phyloP scores from a whole-genome alignment of 2,797 vertebrate genomes.

The Peromyscus nudipes region DNA sequence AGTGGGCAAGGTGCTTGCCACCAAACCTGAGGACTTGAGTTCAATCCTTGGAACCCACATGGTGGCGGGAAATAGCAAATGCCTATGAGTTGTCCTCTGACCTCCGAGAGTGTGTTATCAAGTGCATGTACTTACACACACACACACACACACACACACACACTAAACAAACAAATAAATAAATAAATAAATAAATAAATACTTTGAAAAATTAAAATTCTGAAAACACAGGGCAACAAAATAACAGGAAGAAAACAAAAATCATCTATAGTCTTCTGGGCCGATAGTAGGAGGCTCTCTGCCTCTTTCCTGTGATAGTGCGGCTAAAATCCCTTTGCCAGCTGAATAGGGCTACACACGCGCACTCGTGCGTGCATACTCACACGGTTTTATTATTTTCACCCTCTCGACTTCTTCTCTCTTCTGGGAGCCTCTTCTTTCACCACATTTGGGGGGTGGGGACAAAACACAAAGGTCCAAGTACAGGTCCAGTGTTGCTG shows the following conservation, averaged over 20 bases:
- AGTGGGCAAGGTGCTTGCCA: neutral
- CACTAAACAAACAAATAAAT: neutral
- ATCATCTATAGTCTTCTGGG: neutral
- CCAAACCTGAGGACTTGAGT: neutral
- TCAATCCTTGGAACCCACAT: neutral
- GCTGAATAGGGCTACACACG: neutral
- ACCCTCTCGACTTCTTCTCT: neutral
- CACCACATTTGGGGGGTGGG: neutral
- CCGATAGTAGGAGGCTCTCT: neutral
- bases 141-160: neutral
- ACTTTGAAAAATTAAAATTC: neutral
- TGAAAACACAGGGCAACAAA: neutral
- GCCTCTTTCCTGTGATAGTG: neutral
- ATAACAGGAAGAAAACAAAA: neutral
- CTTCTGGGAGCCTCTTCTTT: neutral
- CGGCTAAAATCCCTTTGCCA: neutral
- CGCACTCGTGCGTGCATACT: neutral
- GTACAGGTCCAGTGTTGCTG: neutral
- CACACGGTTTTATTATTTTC: neutral
- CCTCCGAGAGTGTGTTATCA: neutral
- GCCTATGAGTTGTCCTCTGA: neutral
- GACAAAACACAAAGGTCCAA: neutral
- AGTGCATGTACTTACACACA: neutral
- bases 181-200: neutral
- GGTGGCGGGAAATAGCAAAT: neutral